phyloP scores from a whole-genome alignment of 1,140 invertebrate species.

The Himalopsyche phryganea region DNA sequence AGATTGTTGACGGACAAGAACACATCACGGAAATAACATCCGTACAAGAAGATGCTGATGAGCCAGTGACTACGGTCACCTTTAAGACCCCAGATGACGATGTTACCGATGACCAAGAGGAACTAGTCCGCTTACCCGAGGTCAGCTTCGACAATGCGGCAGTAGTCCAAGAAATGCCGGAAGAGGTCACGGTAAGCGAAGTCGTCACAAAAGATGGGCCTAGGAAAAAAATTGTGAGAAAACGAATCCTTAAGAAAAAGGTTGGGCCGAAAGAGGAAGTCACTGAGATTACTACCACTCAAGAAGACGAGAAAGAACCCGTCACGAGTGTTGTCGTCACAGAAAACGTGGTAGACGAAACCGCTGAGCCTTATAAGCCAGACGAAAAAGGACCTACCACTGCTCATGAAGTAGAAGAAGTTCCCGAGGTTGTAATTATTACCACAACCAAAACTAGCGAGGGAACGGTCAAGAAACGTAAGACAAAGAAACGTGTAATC shows the following conservation, averaged over 20 bases:
- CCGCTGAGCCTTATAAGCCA: slow-evolving; percentile 22
- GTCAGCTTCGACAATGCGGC: too few relatives aligned
- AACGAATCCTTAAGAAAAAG: slow-evolving; percentile 39
- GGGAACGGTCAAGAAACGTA: slow-evolving; percentile 32
- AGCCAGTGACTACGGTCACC: slow-evolving; percentile 37
- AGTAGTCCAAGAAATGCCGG: slow-evolving; percentile 34
- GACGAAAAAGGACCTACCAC: slow-evolving; percentile 33
- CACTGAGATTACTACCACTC: slow-evolving; percentile 33
- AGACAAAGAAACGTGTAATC: slow-evolving; percentile 32
- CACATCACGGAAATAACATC: slow-evolving; percentile 34
- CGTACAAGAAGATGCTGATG: slow-evolving; percentile 22
- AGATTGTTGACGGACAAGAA: slow-evolving; percentile 40
- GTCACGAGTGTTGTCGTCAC: slow-evolving; percentile 32
- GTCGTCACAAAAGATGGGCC: slow-evolving; percentile 40
- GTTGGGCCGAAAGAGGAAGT: slow-evolving; percentile 39
- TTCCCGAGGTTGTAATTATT: slow-evolving; percentile 36
- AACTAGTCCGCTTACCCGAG: background rate
- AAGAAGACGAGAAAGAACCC: slow-evolving; percentile 37
- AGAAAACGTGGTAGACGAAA: slow-evolving; percentile 21
- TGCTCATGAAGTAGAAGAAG: slow-evolving; percentile 24
- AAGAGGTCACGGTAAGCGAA: slow-evolving; percentile 46
- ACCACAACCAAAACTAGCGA: slow-evolving; percentile 40
- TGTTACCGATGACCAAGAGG: background rate
- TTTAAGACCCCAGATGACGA: background rate
- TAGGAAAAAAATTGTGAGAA: slow-evolving; percentile 39